Conservation (phyloP, 2,113 vertebrate species). For the Gymnobelideus leadbeateri region DNA sequence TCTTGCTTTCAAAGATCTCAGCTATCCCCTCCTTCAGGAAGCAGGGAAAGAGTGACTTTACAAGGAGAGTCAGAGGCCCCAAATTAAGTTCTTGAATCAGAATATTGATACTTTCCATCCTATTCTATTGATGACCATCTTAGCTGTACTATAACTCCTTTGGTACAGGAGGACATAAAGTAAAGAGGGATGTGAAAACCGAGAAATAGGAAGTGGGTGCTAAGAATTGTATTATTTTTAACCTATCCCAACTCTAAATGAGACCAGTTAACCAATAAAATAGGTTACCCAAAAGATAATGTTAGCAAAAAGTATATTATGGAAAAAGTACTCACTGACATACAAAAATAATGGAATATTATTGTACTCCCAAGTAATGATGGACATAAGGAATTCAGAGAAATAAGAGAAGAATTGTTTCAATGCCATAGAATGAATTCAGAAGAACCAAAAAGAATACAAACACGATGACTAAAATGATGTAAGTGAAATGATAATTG, state of each 20-base stretch:
- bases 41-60: background rate
- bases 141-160: background rate
- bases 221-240: background rate
- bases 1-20: background rate
- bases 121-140: background rate
- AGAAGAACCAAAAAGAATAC: background rate
- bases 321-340: background rate
- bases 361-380: background rate
- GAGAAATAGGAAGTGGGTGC: background rate
- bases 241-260: background rate
- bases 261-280: background rate
- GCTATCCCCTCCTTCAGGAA: background rate
- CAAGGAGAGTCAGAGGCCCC: background rate
- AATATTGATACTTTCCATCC: background rate
- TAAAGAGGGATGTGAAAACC: background rate
- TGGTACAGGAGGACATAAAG: background rate
- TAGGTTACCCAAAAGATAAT: background rate
- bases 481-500: background rate
- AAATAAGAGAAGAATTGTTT: background rate
- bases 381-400: background rate
- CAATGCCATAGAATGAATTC: background rate
- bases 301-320: background rate
- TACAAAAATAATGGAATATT: background rate
- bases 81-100: background rate
- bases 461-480: background rate